A percentile compares a stretch with the other conserved stretches of the same genome.
phyloP scores from a whole-genome alignment of 2,113 vertebrate species.

The Natator depressus region DNA sequence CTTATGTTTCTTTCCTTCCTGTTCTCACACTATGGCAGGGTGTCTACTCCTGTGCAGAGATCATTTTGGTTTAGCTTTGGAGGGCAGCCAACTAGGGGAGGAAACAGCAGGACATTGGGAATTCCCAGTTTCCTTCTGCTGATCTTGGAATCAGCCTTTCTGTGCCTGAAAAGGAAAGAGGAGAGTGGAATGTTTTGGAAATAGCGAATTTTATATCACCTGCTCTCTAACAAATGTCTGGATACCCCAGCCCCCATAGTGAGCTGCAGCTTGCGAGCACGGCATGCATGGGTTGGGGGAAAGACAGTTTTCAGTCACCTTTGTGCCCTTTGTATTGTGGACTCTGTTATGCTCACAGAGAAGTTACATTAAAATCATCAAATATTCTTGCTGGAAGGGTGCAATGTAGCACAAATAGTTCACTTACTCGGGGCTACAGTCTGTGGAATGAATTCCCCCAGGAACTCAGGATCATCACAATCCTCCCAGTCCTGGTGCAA shows the following conservation, averaged over 20 bases:
- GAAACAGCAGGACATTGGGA: not conserved
- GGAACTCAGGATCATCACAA: not conserved
- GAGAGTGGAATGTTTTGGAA: not conserved
- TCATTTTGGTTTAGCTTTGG: not conserved
- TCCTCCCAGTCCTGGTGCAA: not conserved
- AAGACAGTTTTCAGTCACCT: not conserved
- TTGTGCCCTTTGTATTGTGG: not conserved
- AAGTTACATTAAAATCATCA: not conserved
- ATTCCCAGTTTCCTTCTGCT: not conserved
- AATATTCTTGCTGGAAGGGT: not conserved
- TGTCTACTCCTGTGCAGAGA: not conserved
- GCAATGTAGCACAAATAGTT: not conserved
- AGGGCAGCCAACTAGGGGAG: not conserved
- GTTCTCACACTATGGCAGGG: not conserved
- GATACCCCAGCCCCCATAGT: not conserved
- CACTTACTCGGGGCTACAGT: not conserved
- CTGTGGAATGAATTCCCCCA: not conserved
- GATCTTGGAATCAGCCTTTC: not conserved
- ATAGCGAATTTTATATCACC: not conserved
- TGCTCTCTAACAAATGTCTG: not conserved
- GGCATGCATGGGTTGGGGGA: not conserved
- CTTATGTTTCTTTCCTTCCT: not conserved
- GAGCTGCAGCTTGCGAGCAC: not conserved
- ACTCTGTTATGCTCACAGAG: not conserved
- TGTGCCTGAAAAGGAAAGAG: not conserved